A percentile compares a stretch with the other conserved stretches of the same genome.
Conservation (phyloP, 2,888 invertebrate genomes). For the Eupeodes latifasciatus region DNA sequence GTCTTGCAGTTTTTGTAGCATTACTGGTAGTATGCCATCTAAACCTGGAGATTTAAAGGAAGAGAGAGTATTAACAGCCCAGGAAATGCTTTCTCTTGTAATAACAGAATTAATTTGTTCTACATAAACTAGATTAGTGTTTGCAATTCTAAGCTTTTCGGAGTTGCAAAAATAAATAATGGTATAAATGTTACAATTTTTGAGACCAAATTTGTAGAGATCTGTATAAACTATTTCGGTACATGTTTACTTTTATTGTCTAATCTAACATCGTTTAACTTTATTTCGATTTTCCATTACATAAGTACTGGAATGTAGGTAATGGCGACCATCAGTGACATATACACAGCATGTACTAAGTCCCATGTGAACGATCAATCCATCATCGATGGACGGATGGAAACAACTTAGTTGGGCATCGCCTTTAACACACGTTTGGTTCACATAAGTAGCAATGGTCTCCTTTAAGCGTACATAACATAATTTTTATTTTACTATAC, state of each 20-base stretch:
- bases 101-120: too few species aligned
- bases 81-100: too few species aligned
- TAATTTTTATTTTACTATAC: conserved; percentile 27
- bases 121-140: too few species aligned
- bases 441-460: not conserved
- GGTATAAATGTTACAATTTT: too few species aligned
- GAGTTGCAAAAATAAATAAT: too few species aligned
- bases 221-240: not conserved
- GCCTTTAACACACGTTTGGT: not conserved
- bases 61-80: too few species aligned
- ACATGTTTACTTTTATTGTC: conserved; percentile 25
- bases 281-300: conserved; percentile 10
- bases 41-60: too few species aligned
- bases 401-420: not conserved
- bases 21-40: too few species aligned
- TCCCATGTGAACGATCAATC: conserved; percentile 59
- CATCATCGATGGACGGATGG: conserved; percentile 28
- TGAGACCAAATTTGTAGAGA: too few species aligned
- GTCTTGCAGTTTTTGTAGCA: too few species aligned
- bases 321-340: not conserved
- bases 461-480: conserved; percentile 17
- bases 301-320: not conserved
- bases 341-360: not conserved
- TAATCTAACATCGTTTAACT: conserved; percentile 48
- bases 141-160: too few species aligned